Evolutionary conservation across 2,113 vertebrate genomes (phyloP).

Genomic region (Pterophyllum scalare): DNA sequence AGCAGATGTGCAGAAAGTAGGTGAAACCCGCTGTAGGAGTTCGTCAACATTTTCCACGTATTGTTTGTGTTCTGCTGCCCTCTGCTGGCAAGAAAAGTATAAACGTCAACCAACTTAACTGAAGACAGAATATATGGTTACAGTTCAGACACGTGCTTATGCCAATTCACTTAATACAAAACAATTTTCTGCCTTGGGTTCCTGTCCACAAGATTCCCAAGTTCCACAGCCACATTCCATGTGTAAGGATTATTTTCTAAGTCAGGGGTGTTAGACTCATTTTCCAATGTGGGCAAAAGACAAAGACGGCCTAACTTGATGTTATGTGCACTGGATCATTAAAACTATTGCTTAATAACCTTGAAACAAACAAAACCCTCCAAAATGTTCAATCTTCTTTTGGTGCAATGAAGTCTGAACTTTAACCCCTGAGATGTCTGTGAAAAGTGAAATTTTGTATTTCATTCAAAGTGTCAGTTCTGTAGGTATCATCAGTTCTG

Average conservation of each 20-base stretch:
- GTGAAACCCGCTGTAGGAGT: not conserved
- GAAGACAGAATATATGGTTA: not conserved
- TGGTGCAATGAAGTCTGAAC: not conserved
- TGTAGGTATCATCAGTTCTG: not conserved
- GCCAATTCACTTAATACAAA: not conserved
- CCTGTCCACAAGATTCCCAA: not conserved
- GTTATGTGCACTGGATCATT: too few relatives aligned
- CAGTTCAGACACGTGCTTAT: not conserved
- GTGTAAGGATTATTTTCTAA: not conserved
- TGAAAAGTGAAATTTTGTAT: not conserved
- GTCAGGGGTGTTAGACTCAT: not conserved
- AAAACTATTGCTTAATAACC: not conserved
- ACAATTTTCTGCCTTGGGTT: not conserved
- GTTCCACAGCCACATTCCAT: not conserved
- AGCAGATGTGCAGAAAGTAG: not conserved
- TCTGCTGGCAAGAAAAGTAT: slow-evolving; percentile 41
- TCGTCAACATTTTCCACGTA: not conserved
- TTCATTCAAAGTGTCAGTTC: not conserved
- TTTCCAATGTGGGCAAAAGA: not conserved
- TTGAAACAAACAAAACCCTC: not conserved
- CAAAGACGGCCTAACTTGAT: not conserved
- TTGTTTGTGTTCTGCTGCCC: slow-evolving; percentile 26
- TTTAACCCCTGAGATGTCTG: not conserved
- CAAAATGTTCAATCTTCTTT: not conserved
- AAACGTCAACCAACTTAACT: not conserved